Evolutionary conservation across 2,888 invertebrate genomes (phyloP), one percentile per base, ranked within the genome.

Genomic region (Platycnemis pennipes): DNA sequence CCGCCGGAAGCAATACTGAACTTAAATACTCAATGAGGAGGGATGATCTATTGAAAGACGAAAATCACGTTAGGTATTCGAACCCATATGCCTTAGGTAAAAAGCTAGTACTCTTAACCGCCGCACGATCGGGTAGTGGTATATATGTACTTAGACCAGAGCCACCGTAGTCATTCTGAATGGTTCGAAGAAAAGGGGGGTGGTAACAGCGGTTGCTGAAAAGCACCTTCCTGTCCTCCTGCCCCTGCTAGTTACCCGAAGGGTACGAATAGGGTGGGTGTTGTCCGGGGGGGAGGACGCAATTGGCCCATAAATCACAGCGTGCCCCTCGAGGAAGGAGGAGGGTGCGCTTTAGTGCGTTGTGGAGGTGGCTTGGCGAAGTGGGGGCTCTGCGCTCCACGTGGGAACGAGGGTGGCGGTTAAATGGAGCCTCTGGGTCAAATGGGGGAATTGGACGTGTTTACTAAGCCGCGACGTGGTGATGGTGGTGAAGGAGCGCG

Each of bases 301-400:
- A 77, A 77, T 77, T 77, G 77, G 77, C 77, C 77, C 8, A 77
- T 77, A 77, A 77, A 31, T 77, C 77, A 77, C 77, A 2, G 37
- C 77, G 37, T n/a, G 77, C 26, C 5, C 77, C 77, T 31, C 8
- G 77, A 77, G 77, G 77, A 26, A 37, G 77, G 37, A 77, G 37
- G 77, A 77, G 77, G 31, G 5, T 11, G 37, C n/a, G n/a, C 2
- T 7, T 69, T 69, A 7, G 16, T 69, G 69, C 22, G 31, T 69
- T n/a, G 56, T 5, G 13, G 56, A 56, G 56, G 56, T 8, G 19
- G 56, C 16, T 16, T 8, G 56, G 0, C 22, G 56, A 22, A 56
- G 56, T 22, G 69, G 77, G 77, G 4, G 77, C 13, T 31, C 37
- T 37, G 31, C 77, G 11, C 31, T 1, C 31, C 37, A 11, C 37